A percentile compares a stretch with the other conserved stretches of the same genome.
Evolutionary conservation across 2,888 invertebrate species (phyloP).

Genomic region (Pammene fasciana): DNA sequence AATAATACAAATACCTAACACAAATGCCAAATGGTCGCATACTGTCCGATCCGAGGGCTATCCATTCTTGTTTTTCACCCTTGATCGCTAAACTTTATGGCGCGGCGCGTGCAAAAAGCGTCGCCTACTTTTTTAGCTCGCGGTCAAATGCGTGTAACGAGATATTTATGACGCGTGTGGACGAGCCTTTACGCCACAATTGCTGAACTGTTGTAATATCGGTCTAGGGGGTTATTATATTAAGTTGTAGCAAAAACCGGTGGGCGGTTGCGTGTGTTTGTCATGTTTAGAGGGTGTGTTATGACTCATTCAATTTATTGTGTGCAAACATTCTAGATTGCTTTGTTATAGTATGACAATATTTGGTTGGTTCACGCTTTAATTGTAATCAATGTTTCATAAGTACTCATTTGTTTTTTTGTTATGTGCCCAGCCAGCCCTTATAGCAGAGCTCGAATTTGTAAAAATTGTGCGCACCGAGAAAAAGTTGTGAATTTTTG

Average conservation of each 20-base stretch:
- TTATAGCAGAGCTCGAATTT: too few species aligned
- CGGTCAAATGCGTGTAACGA: slow-evolving; percentile 63
- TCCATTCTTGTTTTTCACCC: slow-evolving; percentile 62
- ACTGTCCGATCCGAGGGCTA: slow-evolving; percentile 32
- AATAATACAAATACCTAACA: slow-evolving; percentile 18
- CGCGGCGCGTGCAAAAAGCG: slow-evolving; percentile 62
- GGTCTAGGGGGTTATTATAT: slow-evolving; percentile 30
- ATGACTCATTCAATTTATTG: neutral
- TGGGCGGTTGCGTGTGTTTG: slow-evolving; percentile 22
- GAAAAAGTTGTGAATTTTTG: too few species aligned
- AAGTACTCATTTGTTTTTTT: too few species aligned
- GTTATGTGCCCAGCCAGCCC: too few species aligned
- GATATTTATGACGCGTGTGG: slow-evolving; percentile 73
- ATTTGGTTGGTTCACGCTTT: neutral
- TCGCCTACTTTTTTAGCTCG: slow-evolving; percentile 61
- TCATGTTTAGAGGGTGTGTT: neutral
- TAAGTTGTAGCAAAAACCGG: slow-evolving; percentile 34
- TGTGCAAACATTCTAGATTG: neutral
- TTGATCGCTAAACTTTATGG: slow-evolving; percentile 72
- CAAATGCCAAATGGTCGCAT: neutral
- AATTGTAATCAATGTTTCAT: neutral
- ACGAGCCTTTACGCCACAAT: slow-evolving; percentile 54
- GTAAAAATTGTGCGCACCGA: too few species aligned
- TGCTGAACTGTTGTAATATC: slow-evolving; percentile 23
- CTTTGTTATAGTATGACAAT: neutral